Evolutionary conservation across 2,888 invertebrate species (phyloP).

Genomic region (Euzophera pinguis): DNA sequence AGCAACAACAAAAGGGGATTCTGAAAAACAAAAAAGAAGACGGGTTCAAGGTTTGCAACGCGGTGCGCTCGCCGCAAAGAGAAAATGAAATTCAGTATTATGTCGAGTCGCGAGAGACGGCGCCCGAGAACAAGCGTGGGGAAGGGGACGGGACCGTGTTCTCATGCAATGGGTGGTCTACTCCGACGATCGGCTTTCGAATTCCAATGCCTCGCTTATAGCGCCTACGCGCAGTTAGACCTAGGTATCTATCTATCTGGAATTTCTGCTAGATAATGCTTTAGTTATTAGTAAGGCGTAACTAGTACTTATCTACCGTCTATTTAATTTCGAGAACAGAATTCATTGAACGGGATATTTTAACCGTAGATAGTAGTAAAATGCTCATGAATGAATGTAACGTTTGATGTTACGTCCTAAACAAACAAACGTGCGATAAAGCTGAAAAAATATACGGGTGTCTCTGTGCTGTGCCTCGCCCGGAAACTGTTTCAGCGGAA

Average conservation of each 20-base stretch:
- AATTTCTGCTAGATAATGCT: conserved; percentile 20
- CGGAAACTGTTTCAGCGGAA: conserved; percentile 73
- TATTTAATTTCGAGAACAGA: conserved; percentile 7
- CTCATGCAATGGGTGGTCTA: conserved; percentile 76
- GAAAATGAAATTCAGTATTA: conserved; percentile 76
- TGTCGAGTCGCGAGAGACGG: conserved; percentile 72
- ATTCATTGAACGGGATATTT: neutral
- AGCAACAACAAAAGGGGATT: conserved; percentile 6
- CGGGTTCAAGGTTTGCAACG: conserved; percentile 36
- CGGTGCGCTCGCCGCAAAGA: conserved; percentile 51
- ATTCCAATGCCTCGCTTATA: conserved; percentile 75
- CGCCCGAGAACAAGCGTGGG: conserved; percentile 66
- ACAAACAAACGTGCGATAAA: conserved; percentile 57
- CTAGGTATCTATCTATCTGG: conserved; percentile 29
- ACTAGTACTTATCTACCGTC: neutral
- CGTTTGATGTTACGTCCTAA: conserved; percentile 43
- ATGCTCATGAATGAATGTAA: conserved; percentile 53
- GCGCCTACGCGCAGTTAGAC: conserved; percentile 68
- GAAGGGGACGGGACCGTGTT: conserved; percentile 72
- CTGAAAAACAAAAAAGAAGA: conserved; percentile 26
- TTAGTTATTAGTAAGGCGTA: neutral
- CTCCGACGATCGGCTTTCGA: conserved; percentile 73
- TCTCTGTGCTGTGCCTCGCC: conserved; percentile 41
- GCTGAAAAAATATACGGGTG: conserved; percentile 61
- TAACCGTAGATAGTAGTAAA: conserved; percentile 19